Evolutionary conservation across 2,888 invertebrate species (phyloP).

Genomic region (Atrina japonica): DNA sequence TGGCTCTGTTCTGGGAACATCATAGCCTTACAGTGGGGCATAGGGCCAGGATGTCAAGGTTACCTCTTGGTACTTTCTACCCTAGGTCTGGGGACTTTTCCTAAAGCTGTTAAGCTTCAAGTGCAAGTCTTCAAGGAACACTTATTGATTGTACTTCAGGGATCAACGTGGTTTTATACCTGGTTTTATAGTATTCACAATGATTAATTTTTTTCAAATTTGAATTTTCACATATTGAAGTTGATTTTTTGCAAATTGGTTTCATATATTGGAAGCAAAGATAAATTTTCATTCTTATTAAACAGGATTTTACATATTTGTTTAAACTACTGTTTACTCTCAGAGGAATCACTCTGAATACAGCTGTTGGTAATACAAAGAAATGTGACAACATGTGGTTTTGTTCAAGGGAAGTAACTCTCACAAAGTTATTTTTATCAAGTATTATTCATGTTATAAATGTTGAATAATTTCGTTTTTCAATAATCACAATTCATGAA

Average conservation of each 20-base stretch:
- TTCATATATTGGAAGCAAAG: too few species aligned
- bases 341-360: too few species aligned
- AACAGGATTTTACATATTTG: too few species aligned
- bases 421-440: background rate
- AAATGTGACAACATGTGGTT: too few species aligned
- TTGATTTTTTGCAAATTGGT: too few species aligned
- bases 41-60: constrained; percentile 43
- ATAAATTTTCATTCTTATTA: too few species aligned
- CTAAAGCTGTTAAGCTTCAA: constrained; percentile 63
- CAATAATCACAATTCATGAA: too few species aligned
- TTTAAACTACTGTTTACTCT: too few species aligned
- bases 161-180: constrained; percentile 5
- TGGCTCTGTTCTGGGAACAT: constrained; percentile 61
- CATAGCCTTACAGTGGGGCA: constrained; percentile 53
- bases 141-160: background rate
- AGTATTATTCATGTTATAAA: background rate
- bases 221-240: background rate
- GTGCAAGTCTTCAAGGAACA: constrained; percentile 46
- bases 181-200: background rate
- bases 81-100: constrained; percentile 74
- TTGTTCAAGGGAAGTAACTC: constrained; percentile 19
- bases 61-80: constrained; percentile 62
- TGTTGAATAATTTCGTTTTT: too few species aligned
- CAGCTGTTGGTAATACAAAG: too few species aligned
- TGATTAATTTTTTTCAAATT: background rate